Evolutionary conservation across 2,113 vertebrate genomes (phyloP).

Genomic region (Neotoma lepida): DNA sequence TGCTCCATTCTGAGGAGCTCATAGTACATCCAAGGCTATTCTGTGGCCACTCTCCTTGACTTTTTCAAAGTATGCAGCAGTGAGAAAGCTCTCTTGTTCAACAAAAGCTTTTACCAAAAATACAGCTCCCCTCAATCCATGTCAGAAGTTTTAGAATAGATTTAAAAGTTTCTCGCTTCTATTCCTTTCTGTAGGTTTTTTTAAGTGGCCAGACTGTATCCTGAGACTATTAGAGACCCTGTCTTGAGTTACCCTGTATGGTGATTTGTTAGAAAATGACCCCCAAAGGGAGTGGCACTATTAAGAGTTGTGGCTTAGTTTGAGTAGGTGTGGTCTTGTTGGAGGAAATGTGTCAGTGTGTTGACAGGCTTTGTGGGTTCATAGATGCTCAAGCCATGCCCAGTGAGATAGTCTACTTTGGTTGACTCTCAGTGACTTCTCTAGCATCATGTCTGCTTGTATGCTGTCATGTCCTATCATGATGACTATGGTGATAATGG

Average conservation of each 20-base stretch:
- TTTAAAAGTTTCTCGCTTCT: background rate
- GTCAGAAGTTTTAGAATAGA: background rate
- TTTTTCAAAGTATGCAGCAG: no score
- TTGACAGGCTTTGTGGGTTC: background rate
- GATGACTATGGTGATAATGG: background rate
- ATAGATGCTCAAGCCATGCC: background rate
- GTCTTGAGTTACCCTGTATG: background rate
- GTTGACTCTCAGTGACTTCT: background rate
- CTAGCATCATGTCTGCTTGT: background rate
- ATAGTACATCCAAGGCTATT: background rate
- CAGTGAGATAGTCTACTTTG: background rate
- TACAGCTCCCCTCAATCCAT: background rate
- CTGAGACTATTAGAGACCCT: background rate
- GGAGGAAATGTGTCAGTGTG: background rate
- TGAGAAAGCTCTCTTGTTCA: background rate
- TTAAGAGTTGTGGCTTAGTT: background rate
- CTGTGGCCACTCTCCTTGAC: rapidly evolving
- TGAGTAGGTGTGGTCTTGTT: background rate
- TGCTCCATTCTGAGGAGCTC: rapidly evolving
- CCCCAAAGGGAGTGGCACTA: background rate
- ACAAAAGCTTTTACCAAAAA: background rate
- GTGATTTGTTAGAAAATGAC: background rate
- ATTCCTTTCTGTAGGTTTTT: background rate
- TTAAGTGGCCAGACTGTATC: background rate
- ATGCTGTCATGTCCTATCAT: background rate